These are phyloP conservation scores for Lycaena phlaeas DNA, from an alignment of 2,888 invertebrate species.

Conservation along the genomic window DNA sequence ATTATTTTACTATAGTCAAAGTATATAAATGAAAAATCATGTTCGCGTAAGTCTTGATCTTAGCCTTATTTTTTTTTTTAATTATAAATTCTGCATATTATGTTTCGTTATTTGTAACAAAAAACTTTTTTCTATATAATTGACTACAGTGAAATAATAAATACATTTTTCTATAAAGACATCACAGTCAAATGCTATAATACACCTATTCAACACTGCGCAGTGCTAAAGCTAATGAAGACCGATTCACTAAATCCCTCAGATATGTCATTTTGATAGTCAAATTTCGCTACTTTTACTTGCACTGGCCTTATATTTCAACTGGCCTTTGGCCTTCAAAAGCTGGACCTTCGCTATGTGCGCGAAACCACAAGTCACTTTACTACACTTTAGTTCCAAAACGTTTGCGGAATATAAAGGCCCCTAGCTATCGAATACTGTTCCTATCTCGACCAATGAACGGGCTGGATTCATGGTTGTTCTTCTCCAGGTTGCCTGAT, in stretches of 20 bases:
- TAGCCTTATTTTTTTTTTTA: too few relatives aligned
- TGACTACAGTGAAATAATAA: constrained; percentile 16
- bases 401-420: constrained; percentile 16
- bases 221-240: neutral
- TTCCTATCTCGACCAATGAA: constrained; percentile 65
- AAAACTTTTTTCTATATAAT: too few relatives aligned
- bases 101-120: too few relatives aligned
- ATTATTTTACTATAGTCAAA: neutral
- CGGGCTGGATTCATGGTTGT: constrained; percentile 78
- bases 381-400: constrained; percentile 24
- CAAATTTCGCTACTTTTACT: too few relatives aligned
- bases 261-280: constrained; percentile 2
- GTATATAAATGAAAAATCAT: too few relatives aligned
- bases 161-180: constrained; percentile 64
- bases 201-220: constrained; percentile 24
- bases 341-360: neutral
- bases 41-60: too few relatives aligned
- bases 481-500: constrained; percentile 85
- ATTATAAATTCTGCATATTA: too few relatives aligned
- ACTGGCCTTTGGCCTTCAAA: neutral
- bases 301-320: neutral
- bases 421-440: constrained; percentile 56
- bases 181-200: constrained; percentile 64
- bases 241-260: neutral
- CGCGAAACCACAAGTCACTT: constrained; percentile 15